These are phyloP conservation scores for Drosophila erecta DNA, from an alignment of 1,140 invertebrate species.

Conservation along the genomic window DNA sequence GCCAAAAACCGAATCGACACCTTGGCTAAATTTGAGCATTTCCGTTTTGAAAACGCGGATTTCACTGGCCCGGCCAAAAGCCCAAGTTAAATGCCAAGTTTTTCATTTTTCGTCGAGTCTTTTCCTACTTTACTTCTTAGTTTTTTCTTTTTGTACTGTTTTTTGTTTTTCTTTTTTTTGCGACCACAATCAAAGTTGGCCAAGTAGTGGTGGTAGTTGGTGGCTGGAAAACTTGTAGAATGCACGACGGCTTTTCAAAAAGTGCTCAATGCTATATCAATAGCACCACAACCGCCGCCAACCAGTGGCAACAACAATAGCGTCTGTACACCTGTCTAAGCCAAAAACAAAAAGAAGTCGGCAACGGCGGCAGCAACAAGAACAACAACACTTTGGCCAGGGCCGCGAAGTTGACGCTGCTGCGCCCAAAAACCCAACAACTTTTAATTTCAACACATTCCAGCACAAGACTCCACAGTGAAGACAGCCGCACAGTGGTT, in stretches of 20 bases:
- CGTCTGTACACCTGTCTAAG: conserved; percentile 69
- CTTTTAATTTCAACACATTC: conserved; percentile 82
- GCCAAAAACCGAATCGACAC: conserved; percentile 56
- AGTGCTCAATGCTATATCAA: conserved; percentile 81
- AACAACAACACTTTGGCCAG: conserved; percentile 56
- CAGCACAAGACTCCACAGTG: conserved; percentile 55
- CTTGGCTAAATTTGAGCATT: conserved; percentile 71
- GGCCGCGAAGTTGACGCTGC: conserved; percentile 50
- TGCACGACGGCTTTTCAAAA: conserved; percentile 79
- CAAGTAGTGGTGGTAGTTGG: conserved; percentile 19
- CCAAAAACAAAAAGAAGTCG: conserved; percentile 54
- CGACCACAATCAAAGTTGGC: conserved; percentile 48
- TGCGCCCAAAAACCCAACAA: conserved; percentile 81
- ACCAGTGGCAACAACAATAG: conserved; percentile 38
- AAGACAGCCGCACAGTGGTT: conserved; percentile 39
- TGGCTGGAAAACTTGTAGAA: conserved; percentile 76
- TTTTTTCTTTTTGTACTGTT: background rate
- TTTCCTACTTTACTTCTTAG: conserved; percentile 2
- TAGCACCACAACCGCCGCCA: conserved; percentile 37
- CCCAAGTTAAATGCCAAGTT: conserved; percentile 69
- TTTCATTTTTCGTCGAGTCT: conserved; percentile 50
- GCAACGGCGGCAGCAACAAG: conserved; percentile 9
- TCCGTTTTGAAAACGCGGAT: conserved; percentile 70
- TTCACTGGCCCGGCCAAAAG: conserved; percentile 31
- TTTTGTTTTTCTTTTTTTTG: conserved; percentile 18